Base-by-base conservation (phyloP, 2,797 vertebrate genomes). In the Cyclopterus lumpus region DNA sequence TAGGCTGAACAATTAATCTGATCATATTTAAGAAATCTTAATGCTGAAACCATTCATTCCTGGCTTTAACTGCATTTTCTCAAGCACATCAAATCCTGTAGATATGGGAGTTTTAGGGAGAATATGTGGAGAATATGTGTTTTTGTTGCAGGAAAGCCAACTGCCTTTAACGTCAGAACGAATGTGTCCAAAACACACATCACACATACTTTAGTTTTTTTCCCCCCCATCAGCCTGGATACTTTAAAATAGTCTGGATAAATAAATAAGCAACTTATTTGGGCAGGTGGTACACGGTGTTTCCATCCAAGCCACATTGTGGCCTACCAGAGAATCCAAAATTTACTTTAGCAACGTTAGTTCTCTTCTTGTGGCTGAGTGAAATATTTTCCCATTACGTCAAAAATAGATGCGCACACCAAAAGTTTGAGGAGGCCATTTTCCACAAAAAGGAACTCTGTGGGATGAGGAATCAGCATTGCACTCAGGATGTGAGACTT, bases 261-360 rank as follows among this genome's bases (percentile, higher is more conserved):
- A 87, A 89, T 75, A 88, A 84, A 89, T 64, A 66, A 65, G 28
- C 1, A 28, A 81, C 71, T 85, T 54, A 20, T 93, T 94, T 90
- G 77, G 80, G 93, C 91, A 93, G 91, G 89, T 93, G 91, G 89
- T 61, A 46, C 36, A 62, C 76, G 80, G 64, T 57, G 66, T 73
- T 82, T 77, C 59, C 22, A 83, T 80, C 79, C 8, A 63, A 82
- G 70, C 79, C 84, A 81, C 77, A 75, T 18, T 72, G 80, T 60
- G 77, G 67, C 53, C 24, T 85, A 77, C 79, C 77, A 76, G 77
- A 79, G 75, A 88, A 91, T 88, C 82, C 75, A 85, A 71, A 51
- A n/a, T 69, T 75, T 73, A 48, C 84, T 75, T 75, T 44, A 68
- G 55, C 51, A 57, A 62, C 2, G 42, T 75, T 88, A 72, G 81